Percentiles rank a stretch among this genome's conserved stretches.
Conservation (phyloP, 2,113 vertebrate species). For the Thalassoma bifasciatum region DNA sequence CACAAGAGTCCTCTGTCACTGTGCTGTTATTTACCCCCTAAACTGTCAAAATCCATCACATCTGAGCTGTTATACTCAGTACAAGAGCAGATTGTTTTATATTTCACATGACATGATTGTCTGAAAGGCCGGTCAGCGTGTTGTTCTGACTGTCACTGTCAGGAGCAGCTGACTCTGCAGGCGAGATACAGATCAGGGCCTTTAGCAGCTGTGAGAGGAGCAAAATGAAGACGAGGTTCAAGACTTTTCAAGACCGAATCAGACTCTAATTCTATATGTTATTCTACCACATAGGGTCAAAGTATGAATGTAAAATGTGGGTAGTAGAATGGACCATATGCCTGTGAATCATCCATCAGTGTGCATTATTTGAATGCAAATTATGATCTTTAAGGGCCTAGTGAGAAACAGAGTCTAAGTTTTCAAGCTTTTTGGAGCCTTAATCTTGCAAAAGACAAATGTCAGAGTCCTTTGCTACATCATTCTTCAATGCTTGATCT, state of each 20-base stretch:
- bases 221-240: background rate
- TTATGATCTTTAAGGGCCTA: background rate
- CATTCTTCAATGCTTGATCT: no score
- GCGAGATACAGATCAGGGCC: slow-evolving; percentile 4
- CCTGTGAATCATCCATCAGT: background rate
- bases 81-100: background rate
- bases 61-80: no score
- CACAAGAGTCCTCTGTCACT: slow-evolving; percentile 3
- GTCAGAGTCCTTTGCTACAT: no score
- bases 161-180: slow-evolving; percentile 22
- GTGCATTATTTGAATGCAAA: background rate
- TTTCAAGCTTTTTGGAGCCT: no score
- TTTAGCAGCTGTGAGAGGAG: background rate
- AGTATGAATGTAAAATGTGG: background rate
- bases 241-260: background rate
- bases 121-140: background rate
- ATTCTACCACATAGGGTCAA: background rate
- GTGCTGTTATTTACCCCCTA: background rate
- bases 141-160: background rate
- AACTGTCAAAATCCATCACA: background rate
- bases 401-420: background rate
- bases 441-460: no score
- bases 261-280: background rate
- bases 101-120: background rate
- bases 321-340: background rate